Percentiles rank a stretch among this genome's conserved stretches.
phyloP scores from a whole-genome alignment of 2,888 invertebrate genomes.

The Caenorhabditis sp. region DNA sequence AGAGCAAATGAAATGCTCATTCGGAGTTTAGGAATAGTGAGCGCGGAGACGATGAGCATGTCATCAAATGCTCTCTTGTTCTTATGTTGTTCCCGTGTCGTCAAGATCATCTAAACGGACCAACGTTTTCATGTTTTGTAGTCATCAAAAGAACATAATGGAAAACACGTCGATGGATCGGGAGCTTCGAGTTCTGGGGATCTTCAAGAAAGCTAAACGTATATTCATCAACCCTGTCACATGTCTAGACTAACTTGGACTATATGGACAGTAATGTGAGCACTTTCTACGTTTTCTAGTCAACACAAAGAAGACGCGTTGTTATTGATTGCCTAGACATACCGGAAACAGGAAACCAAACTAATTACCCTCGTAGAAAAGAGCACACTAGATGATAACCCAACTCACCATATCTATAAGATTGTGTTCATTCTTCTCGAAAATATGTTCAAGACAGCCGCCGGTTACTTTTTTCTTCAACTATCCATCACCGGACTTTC shows the following conservation, averaged over 20 bases:
- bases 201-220: no score
- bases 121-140: constrained; percentile 25
- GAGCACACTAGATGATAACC: neutral
- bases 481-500: constrained; percentile 25
- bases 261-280: no score
- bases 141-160: neutral
- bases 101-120: neutral
- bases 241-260: neutral
- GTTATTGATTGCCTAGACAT: neutral
- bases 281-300: neutral
- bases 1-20: neutral
- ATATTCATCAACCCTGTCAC: no score
- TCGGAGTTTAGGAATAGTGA: neutral
- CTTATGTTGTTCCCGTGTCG: neutral
- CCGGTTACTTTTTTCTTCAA: constrained; percentile 53
- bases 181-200: no score
- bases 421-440: neutral
- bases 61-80: constrained; percentile 14
- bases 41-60: neutral
- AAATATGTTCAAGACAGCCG: constrained; percentile 43
- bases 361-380: neutral
- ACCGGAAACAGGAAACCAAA: constrained; percentile 15
- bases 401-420: neutral
- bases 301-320: neutral
- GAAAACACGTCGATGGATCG: neutral